phyloP scores from a whole-genome alignment of 2,113 vertebrate genomes.

The Coptodon rendalli region DNA sequence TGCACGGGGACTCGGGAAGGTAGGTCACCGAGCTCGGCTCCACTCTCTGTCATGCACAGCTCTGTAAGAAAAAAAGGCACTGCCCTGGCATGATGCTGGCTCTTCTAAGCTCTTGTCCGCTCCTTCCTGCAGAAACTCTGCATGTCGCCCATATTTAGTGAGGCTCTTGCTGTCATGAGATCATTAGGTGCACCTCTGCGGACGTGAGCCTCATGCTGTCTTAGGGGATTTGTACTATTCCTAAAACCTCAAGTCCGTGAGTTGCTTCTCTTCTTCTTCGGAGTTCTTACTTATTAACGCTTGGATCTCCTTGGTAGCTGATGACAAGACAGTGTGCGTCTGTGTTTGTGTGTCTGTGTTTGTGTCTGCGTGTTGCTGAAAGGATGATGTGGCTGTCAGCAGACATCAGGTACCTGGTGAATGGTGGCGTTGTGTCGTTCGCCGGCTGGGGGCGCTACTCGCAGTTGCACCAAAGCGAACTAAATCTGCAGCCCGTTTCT shows the following conservation, averaged over 20 bases:
- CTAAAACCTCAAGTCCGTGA: rapidly evolving
- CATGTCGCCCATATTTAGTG: background rate
- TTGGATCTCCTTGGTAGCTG: background rate
- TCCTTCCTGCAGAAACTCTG: background rate
- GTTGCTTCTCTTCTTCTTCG: background rate
- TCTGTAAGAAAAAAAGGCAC: background rate
- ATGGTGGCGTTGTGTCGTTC: background rate
- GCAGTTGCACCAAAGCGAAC: background rate
- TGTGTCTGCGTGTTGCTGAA: background rate
- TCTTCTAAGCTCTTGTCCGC: background rate
- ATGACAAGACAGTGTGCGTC: background rate
- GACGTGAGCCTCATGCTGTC: background rate
- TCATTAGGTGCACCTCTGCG: background rate
- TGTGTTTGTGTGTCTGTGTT: background rate
- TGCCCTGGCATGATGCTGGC: constrained; percentile 27
- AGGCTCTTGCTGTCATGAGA: background rate
- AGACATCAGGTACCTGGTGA: constrained; percentile 28
- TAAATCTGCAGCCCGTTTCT: background rate
- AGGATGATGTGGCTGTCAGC: constrained; percentile 53
- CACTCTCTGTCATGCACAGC: background rate
- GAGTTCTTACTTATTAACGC: background rate
- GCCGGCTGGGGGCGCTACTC: constrained; percentile 29
- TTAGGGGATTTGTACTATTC: background rate
- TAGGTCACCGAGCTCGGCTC: background rate
- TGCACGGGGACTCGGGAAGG: constrained; percentile 35